Conservation (phyloP, 2,797 vertebrate species). For the Notamacropus eugenii region DNA sequence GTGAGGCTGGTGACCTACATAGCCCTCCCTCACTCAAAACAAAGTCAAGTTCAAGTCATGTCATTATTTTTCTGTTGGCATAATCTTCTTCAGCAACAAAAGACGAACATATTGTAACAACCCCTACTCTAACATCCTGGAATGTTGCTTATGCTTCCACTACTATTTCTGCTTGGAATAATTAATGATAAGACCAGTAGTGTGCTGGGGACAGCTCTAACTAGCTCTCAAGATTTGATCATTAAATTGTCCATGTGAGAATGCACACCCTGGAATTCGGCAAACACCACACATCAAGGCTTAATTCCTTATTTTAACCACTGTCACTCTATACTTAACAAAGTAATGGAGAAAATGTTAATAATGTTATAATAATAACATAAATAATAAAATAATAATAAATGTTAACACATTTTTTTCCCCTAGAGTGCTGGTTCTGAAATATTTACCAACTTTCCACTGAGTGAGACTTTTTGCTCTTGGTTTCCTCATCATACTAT, state of each 20-base stretch:
- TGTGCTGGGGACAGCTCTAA: background rate
- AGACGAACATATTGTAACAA: too few species aligned
- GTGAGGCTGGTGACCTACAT: too few species aligned
- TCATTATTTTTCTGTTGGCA: too few species aligned
- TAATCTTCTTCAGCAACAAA: too few species aligned
- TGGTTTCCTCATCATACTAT: background rate
- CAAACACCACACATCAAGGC: background rate
- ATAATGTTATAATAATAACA: background rate
- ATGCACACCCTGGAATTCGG: background rate
- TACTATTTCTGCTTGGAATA: constrained; percentile 28
- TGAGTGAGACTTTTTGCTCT: background rate
- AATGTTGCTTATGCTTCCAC: constrained; percentile 22
- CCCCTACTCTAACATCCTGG: background rate
- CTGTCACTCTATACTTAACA: background rate
- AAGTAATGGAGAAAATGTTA: background rate
- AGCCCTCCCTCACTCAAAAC: too few species aligned
- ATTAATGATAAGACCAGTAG: background rate
- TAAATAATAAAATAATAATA: background rate
- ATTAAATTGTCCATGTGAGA: background rate
- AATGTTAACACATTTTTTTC: background rate
- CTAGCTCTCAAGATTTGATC: background rate
- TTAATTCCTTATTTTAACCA: background rate
- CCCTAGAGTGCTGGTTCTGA: background rate
- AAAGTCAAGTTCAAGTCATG: too few species aligned
- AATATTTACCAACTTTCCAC: background rate